A percentile compares a stretch with the other conserved stretches of the same genome.
Evolutionary conservation across 2,888 invertebrate species (phyloP).

Genomic region (Helleia helle): DNA sequence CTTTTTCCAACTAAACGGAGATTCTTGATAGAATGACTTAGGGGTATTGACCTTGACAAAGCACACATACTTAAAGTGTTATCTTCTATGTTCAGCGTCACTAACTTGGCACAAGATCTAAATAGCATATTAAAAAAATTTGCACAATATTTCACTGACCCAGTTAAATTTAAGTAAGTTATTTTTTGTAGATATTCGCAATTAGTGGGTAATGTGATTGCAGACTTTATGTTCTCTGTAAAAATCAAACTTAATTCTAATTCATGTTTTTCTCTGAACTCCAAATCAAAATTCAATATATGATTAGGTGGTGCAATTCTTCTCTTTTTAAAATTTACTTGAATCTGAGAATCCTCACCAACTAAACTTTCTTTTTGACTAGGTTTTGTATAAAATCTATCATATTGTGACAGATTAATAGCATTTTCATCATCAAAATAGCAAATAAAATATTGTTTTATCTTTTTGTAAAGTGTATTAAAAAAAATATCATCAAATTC

Average conservation of each 20-base stretch:
- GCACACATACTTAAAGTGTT: slow-evolving; percentile 28
- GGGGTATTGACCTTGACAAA: slow-evolving; percentile 32
- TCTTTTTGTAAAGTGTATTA: slow-evolving; percentile 27
- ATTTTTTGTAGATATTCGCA: slow-evolving; percentile 43
- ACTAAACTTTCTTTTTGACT: slow-evolving; percentile 11
- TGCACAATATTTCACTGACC: slow-evolving; percentile 31
- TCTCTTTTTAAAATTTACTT: slow-evolving; percentile 27
- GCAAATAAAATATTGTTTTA: slow-evolving; percentile 38
- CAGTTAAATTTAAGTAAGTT: slow-evolving; percentile 44
- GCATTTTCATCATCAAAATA: slow-evolving; percentile 19
- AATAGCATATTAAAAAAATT: slow-evolving; percentile 51
- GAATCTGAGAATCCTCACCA: slow-evolving; percentile 11
- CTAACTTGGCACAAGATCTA: slow-evolving; percentile 35
- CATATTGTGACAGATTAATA: slow-evolving; percentile 22
- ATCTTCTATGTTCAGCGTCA: slow-evolving; percentile 40
- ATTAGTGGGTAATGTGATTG: slow-evolving; percentile 30
- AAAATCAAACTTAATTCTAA: slow-evolving; percentile 36
- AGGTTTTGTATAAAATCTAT: slow-evolving; percentile 33
- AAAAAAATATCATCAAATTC: slow-evolving; percentile 42
- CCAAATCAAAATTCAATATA: slow-evolving; percentile 39
- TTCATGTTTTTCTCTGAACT: slow-evolving; percentile 31
- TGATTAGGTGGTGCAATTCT: slow-evolving; percentile 29
- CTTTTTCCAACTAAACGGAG: slow-evolving; percentile 38
- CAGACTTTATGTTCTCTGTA: slow-evolving; percentile 24
- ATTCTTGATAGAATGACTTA: slow-evolving; percentile 41